These are phyloP conservation scores for Phenacoccus solenopsis DNA, from an alignment of 1,140 invertebrate species.

Conservation along the genomic window DNA sequence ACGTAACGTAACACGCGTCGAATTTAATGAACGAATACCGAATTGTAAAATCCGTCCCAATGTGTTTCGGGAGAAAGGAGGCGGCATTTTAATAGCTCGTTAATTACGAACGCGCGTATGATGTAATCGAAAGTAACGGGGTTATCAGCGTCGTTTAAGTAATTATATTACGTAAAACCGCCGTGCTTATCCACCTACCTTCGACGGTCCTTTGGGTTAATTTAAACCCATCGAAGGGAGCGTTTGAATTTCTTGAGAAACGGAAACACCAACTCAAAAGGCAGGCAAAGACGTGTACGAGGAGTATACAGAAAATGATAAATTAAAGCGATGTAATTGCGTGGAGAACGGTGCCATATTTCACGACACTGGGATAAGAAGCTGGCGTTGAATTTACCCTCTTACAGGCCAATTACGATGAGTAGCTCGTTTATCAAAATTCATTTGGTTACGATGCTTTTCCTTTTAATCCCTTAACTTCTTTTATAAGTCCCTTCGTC, in stretches of 20 bases:
- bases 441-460: slow-evolving; percentile 11
- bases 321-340: slow-evolving; percentile 18
- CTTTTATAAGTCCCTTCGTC: slow-evolving; percentile 10
- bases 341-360: slow-evolving; percentile 8
- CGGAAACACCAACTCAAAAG: neutral
- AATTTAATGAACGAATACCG: neutral
- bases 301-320: slow-evolving; percentile 8
- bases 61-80: too few relatives aligned
- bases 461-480: slow-evolving; percentile 14
- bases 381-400: neutral
- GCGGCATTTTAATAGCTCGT: neutral
- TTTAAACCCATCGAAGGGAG: neutral
- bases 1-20: neutral
- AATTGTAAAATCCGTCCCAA: too few relatives aligned
- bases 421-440: slow-evolving; percentile 16
- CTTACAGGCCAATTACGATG: slow-evolving; percentile 17
- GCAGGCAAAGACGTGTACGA: neutral
- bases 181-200: neutral
- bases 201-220: neutral
- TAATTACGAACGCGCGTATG: neutral
- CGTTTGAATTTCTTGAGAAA: neutral
- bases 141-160: slow-evolving; percentile 4
- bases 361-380: slow-evolving; percentile 1
- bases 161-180: neutral
- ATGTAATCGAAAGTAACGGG: slow-evolving; percentile 8